Evolutionary conservation across 2,888 invertebrate species (phyloP).

Genomic region (Craniophora ligustri): DNA sequence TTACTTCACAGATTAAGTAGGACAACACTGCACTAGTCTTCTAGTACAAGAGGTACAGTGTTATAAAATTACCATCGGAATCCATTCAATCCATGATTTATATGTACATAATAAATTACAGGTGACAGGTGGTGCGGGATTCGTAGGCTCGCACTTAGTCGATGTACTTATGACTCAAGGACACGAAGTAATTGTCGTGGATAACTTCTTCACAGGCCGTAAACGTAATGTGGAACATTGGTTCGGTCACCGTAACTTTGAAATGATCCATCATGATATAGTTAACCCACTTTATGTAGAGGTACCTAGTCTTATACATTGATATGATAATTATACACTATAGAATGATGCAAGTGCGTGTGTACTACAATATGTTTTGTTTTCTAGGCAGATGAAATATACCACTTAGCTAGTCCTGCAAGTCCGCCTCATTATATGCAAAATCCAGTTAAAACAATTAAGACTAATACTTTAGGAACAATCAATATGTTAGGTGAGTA

Average conservation of each 20-base stretch:
- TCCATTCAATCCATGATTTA: too few relatives aligned
- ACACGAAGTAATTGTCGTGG: conserved; percentile 98
- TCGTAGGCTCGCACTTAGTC: conserved; percentile 99
- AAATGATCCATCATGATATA: conserved; percentile 99
- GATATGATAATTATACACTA: neutral
- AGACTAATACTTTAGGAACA: conserved; percentile 99
- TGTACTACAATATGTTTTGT: conserved; percentile 5
- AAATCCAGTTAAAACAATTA: conserved; percentile 99
- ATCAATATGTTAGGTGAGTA: conserved; percentile 95
- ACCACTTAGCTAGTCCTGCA: conserved; percentile 99
- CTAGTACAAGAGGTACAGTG: too few relatives aligned
- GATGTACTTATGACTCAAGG: conserved; percentile 98
- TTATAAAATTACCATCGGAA: neutral
- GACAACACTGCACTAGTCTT: too few relatives aligned
- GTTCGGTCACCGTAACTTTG: conserved; percentile 99
- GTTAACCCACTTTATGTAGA: conserved; percentile 99
- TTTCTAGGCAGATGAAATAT: conserved; percentile 96
- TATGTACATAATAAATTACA: conserved; percentile 67
- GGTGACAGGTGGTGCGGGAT: conserved; percentile 99
- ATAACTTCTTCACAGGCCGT: conserved; percentile 99
- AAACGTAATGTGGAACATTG: conserved; percentile 99
- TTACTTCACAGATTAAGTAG: too few relatives aligned
- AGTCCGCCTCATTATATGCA: conserved; percentile 99
- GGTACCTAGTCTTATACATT: conserved; percentile 65
- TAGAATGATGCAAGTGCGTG: neutral